Base-by-base conservation (phyloP, 1,140 invertebrate species). In the Drosophila seguyi region DNA sequence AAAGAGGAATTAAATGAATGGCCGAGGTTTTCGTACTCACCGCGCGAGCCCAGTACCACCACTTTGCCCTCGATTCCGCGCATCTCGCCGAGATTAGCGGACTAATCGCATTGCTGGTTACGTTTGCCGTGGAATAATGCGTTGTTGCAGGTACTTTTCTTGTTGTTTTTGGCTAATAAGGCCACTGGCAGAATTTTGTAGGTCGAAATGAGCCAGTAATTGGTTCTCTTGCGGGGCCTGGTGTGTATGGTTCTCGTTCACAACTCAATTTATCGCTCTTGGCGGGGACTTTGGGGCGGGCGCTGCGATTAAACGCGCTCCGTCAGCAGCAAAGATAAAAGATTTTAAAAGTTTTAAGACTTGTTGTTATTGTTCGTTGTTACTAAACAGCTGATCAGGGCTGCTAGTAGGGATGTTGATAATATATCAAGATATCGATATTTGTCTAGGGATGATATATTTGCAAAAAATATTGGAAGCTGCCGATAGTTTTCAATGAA, bases 61-160 rank as follows among this genome's bases (percentile, higher is more conserved):
- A 97, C 95, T 95, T 97, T 97, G 67, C 95, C 96, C 93, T 97
- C 95, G 66, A 97, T 93, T 56, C 95, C 94, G 91, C 95, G 95
- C 96, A 96, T 95, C 56, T 88, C 61, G 47, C 41, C 36, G 50
- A 38, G 59, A 84, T 38, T 75, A 63, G n/a, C 34, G 66, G 73
- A 44, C 78, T 59, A 77, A 76, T 77, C 61, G 77, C 59, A 74
- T 81, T 61, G 55, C 84, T 78, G 34, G 45, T 7, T 52, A 50
- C 52, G 39, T 60, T 53, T 16, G 36, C 38, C 8, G 25, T 68
- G 38, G 39, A 20, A 36, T 59, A 16, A 68, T 75, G 52, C 20
- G 38, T 59, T 25, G 25, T 42, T 22, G 42, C 10, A 31, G 27
- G 13, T 53, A 20, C 14, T 25, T 38, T 61, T 50, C 13, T 48